Evolutionary conservation across 2,797 vertebrate genomes (phyloP), one percentile per base, ranked within the genome.

Genomic region (Halcyon chelicuti): DNA sequence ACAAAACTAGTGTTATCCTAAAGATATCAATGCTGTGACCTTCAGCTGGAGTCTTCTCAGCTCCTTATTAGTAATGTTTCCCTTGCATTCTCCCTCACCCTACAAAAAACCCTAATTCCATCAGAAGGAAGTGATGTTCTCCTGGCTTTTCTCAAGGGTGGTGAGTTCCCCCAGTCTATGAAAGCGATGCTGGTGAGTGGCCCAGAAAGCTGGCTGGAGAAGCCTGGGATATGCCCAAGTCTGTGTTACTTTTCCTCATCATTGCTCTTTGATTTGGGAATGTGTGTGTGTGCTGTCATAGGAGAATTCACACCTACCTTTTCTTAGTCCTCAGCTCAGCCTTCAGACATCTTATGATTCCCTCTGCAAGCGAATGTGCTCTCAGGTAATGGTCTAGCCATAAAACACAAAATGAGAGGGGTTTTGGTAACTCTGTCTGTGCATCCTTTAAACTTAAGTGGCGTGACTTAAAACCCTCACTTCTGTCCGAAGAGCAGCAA

Each of bases 401-500:
- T 93, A 80, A 85, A 75, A 81, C 63, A 88, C 47, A 55, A 90
- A 71, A n/a, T 1, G 37, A 21, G 58, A 93, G 37, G 51, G 7
- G 26, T 90, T 67, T 80, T 95, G 42, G 58, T 84, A 55, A 55
- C 39, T 80, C 5, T 92, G 18, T 81, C 28, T 88, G 39, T 65
- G 61, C 60, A 83, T 74, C 60, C 40, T 89, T 88, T 88, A 78
- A 96, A 80, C 51, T 90, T 49, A 62, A 61, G 23, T 72, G 75
- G 25, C 0, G 1, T 88, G 82, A 96, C 66, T 90, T 82, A 54
- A 42, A 85, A 92, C 12, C 44, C 26, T 17, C 0, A 5, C 44
- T 67, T 92, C 79, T 93, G 35, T 94, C 74, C 70, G 35, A 93
- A 94, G 77, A 92, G 74, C 76, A 85, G 68, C 67, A 89, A 91